phyloP scores from a whole-genome alignment of 2,797 vertebrate species.

The Taenioides sp. region DNA sequence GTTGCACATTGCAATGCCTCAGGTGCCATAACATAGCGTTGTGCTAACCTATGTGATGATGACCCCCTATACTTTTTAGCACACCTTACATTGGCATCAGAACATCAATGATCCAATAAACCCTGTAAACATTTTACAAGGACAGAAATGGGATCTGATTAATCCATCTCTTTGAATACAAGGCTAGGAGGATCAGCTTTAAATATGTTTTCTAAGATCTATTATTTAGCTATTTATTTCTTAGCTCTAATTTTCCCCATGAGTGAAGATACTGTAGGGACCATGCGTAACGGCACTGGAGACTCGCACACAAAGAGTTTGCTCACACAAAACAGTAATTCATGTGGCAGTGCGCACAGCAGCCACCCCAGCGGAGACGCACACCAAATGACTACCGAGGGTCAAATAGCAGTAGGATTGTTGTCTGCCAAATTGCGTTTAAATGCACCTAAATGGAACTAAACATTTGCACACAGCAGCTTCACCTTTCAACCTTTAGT shows the following conservation, averaged over 20 bases:
- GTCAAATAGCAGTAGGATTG: conserved; percentile 6
- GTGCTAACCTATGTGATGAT: conserved; percentile 13
- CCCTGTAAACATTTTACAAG: not conserved
- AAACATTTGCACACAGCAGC: not conserved
- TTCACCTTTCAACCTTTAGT: conserved; percentile 55
- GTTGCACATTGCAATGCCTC: conserved; percentile 48
- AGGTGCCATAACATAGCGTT: conserved; percentile 34
- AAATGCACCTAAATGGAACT: conserved; percentile 15
- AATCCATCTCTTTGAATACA: conserved; percentile 21
- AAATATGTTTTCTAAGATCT: conserved; percentile 33
- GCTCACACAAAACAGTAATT: conserved; percentile 34
- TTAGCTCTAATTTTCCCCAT: conserved; percentile 18
- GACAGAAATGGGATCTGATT: no score
- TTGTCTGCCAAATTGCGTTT: conserved; percentile 34
- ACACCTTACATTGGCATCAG: conserved; percentile 25
- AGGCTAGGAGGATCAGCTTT: conserved; percentile 23
- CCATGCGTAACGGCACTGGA: conserved; percentile 6
- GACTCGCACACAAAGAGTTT: conserved; percentile 26
- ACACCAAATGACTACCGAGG: conserved; percentile 31
- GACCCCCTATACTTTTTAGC: conserved; percentile 48
- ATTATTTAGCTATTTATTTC: conserved; percentile 17
- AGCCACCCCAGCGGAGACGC: conserved; percentile 37
- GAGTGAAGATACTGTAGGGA: conserved; percentile 43
- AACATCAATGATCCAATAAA: conserved; percentile 9
- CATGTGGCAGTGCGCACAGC: conserved; percentile 21